phyloP scores from a whole-genome alignment of 2,113 vertebrate species.

The Hemicordylus capensis region DNA sequence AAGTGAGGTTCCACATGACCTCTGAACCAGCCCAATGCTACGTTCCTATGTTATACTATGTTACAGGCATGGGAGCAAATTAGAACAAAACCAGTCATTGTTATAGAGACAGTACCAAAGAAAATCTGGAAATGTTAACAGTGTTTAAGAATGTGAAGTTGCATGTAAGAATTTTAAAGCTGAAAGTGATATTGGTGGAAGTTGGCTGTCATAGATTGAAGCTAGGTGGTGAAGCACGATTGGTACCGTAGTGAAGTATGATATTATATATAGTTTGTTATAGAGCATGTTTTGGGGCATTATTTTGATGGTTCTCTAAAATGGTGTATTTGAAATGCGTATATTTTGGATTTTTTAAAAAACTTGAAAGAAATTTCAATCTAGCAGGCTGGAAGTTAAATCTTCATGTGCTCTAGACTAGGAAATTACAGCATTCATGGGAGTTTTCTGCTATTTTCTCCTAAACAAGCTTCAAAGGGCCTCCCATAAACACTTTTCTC shows the following conservation, averaged over 20 bases:
- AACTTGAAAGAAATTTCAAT: neutral
- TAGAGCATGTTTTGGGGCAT: neutral
- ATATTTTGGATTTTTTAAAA: constrained; percentile 18
- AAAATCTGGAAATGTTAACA: constrained; percentile 32
- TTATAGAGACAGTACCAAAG: constrained; percentile 25
- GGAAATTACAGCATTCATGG: neutral
- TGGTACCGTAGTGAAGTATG: neutral
- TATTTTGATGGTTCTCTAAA: neutral
- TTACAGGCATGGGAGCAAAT: neutral
- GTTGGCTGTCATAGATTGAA: neutral
- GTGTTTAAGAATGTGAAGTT: constrained; percentile 38
- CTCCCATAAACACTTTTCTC: neutral
- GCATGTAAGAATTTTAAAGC: constrained; percentile 42
- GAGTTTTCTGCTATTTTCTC: neutral
- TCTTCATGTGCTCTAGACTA: neutral
- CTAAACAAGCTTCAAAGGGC: neutral
- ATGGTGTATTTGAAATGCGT: constrained; percentile 1
- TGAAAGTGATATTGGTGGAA: constrained; percentile 27
- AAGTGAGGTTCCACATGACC: too few relatives aligned
- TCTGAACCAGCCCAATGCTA: too few relatives aligned
- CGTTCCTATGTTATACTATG: too few relatives aligned
- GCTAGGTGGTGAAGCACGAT: neutral
- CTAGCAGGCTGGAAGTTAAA: constrained; percentile 4
- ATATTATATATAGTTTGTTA: neutral
- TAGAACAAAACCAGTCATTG: neutral